Conservation (phyloP, 53 echinoderm and acorn worm genomes). For the Luidia sarsii region DNA sequence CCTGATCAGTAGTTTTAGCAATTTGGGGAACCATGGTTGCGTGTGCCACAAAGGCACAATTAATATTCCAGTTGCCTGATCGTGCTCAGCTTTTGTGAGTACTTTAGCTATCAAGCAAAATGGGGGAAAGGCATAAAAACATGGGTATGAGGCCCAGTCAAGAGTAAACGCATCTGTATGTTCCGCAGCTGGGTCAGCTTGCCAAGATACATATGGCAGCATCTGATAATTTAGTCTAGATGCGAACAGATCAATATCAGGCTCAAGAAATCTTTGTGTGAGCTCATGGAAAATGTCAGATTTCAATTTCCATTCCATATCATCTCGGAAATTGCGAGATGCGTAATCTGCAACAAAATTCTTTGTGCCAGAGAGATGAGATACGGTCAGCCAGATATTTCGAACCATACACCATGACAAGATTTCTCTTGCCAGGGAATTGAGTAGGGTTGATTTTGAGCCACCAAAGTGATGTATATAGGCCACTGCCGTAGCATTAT, state of each 20-base stretch:
- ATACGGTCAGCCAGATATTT: conserved; percentile 40
- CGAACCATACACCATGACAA: conserved; percentile 48
- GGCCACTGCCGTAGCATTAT: conserved; percentile 27
- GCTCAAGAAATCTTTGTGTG: not conserved
- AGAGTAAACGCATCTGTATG: not conserved
- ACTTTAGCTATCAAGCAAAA: not conserved
- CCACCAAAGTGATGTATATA: conserved; percentile 47
- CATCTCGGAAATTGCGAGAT: too few relatives aligned
- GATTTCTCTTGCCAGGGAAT: too few relatives aligned
- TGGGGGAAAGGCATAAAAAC: not conserved
- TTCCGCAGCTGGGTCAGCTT: not conserved
- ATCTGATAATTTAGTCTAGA: not conserved
- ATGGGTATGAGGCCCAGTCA: not conserved
- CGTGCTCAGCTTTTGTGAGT: not conserved
- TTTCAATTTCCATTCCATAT: too few relatives aligned
- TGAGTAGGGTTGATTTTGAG: conserved; percentile 4
- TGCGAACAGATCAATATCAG: not conserved
- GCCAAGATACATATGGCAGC: not conserved
- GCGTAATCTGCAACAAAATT: conserved; percentile 59
- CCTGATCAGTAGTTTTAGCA: not conserved
- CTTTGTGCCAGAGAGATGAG: conserved; percentile 55
- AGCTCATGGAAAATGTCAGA: not conserved
- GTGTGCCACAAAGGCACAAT: too few relatives aligned
- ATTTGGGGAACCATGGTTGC: not conserved
- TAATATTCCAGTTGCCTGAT: not conserved